Base-by-base conservation (phyloP, 2,888 invertebrate species). In the Cheilosia pagana region DNA sequence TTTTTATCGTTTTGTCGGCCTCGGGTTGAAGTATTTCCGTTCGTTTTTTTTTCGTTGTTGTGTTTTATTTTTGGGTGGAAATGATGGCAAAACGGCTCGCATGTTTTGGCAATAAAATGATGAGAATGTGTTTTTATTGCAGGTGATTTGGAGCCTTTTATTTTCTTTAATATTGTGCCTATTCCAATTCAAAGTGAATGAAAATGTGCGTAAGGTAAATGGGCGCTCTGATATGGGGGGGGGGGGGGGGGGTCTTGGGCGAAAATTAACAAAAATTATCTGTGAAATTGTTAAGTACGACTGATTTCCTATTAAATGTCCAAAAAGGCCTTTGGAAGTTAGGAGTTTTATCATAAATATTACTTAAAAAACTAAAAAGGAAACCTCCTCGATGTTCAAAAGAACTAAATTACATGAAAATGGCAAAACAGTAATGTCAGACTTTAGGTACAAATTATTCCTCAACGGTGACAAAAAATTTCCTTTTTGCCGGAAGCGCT, bases 21-120 rank as follows among this genome's bases (percentile, higher is more conserved):
- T 10, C 35, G 4, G 57, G 25, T 41, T 41, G 39, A n/a, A 31
- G 53, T 14, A 41, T 75, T 57, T 74, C 25, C 28, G 25, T 8
- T 31, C 6, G 5, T 57, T 31, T 21, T 21, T 16, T n/a, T 16
- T 1, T 41, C 14, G 28, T 28, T 45, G 6, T 19, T 4, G 0
- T 43, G n/a, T 43, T 7, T 7, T 43, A 16, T 48, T 48, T 21
- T 25, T 28, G n/a, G 39, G 35, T 45, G 55, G 43, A 63, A 74
- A 50, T 28, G 48, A 65, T 55, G 63, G 35, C 19, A 55, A 4
- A 28, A n/a, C 12, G 23, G 48, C 23, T 70, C 39, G 57, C 70
- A 78, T 78, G 63, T 71, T 70, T 70, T 55, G 50, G 57, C 70
- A 71, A 78, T 71, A 78, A 78, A 78, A 70, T 63, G 62, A 71